Evolutionary conservation across 2,888 invertebrate species (phyloP).

Genomic region (Dicyrtoma fusca): DNA sequence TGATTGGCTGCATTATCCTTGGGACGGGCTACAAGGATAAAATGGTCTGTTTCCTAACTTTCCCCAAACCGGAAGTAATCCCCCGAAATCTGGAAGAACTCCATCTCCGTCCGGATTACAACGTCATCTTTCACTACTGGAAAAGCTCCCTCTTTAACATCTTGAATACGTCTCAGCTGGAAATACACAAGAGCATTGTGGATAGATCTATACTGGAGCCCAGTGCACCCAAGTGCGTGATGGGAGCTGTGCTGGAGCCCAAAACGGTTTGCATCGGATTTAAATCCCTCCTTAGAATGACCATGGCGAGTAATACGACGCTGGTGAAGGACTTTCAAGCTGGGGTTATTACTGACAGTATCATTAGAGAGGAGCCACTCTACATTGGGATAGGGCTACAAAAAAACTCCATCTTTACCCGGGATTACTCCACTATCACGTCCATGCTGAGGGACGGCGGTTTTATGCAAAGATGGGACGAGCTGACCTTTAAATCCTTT

Average conservation of each 20-base stretch:
- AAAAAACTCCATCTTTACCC: conserved; percentile 14
- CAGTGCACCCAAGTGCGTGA: neutral
- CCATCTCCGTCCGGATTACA: conserved; percentile 28
- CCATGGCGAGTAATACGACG: conserved; percentile 26
- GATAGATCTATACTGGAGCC: conserved; percentile 4
- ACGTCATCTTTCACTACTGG: conserved; percentile 31
- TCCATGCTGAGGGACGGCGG: conserved; percentile 14
- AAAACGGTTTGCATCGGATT: conserved; percentile 25
- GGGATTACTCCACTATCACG: neutral
- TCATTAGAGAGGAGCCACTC: conserved; percentile 14
- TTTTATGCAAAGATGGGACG: conserved; percentile 8
- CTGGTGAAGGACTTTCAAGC: conserved; percentile 9
- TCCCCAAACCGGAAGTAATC: conserved; percentile 20
- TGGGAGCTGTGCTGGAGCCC: conserved; percentile 3
- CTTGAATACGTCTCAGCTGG: conserved; percentile 6
- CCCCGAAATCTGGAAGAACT: conserved; percentile 24
- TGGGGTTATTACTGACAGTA: conserved; percentile 4
- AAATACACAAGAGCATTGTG: conserved; percentile 14
- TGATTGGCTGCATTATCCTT: conserved; percentile 16
- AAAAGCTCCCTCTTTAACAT: conserved; percentile 22
- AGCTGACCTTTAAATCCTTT: neutral
- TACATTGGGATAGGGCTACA: conserved; percentile 19
- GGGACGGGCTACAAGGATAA: conserved; percentile 33
- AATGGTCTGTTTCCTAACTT: conserved; percentile 35
- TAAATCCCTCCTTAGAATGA: conserved; percentile 11